These are phyloP conservation scores for Tokudaia muenninki DNA, from an alignment of 2,797 vertebrate genomes.

Conservation along the genomic window DNA sequence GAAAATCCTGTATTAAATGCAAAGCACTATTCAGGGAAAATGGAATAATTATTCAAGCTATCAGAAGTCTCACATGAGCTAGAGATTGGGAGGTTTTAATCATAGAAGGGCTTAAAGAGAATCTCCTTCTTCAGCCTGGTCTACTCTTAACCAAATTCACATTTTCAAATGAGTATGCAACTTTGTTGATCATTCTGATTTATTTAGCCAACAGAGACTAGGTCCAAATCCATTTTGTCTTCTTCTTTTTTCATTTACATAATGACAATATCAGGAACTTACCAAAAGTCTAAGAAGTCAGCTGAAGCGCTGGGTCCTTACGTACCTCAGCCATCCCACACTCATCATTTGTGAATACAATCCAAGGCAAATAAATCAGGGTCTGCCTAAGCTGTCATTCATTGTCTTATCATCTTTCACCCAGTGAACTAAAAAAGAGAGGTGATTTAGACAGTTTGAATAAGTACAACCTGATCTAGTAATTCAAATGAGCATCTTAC, in stretches of 20 bases:
- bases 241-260: background rate
- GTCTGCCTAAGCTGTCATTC: background rate
- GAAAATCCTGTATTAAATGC: background rate
- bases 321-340: background rate
- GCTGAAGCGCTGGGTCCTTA: background rate
- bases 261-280: background rate
- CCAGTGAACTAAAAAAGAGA: background rate
- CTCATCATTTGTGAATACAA: background rate
- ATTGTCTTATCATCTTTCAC: background rate
- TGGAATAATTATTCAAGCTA: background rate
- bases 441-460: background rate
- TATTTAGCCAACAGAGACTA: background rate
- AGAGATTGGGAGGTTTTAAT: fast-evolving
- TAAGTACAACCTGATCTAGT: background rate
- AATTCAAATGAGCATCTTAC: background rate
- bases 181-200: background rate
- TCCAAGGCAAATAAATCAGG: background rate
- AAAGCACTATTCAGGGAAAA: background rate
- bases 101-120: background rate
- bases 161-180: background rate
- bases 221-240: background rate
- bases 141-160: background rate
- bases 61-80: background rate
- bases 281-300: background rate
- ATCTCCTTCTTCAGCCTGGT: background rate